Evolutionary conservation across 1,140 invertebrate species (phyloP).

Genomic region (Drosophila punjabiensis): DNA sequence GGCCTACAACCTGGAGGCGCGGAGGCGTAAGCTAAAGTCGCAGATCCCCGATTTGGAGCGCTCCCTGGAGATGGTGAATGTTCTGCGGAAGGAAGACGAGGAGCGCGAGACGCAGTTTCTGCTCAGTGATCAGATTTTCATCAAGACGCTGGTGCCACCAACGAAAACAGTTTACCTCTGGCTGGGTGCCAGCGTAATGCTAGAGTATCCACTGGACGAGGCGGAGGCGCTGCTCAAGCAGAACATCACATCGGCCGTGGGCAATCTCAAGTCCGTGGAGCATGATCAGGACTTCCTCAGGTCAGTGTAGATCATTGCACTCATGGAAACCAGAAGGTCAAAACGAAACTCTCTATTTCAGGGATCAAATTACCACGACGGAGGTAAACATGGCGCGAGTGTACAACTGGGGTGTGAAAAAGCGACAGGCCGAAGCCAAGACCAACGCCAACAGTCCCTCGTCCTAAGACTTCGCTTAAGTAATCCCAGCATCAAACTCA

Average conservation of each 20-base stretch:
- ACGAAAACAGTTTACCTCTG: slow-evolving; percentile 98
- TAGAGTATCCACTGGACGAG: slow-evolving; percentile 98
- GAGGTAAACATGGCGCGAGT: slow-evolving; percentile 99
- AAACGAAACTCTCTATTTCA: slow-evolving; percentile 82
- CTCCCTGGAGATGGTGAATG: slow-evolving; percentile 96
- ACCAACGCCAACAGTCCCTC: slow-evolving; percentile 44
- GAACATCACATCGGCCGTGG: slow-evolving; percentile 95
- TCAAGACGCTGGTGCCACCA: slow-evolving; percentile 94
- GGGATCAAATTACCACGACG: slow-evolving; percentile 98
- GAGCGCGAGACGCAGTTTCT: slow-evolving; percentile 96
- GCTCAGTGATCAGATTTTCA: slow-evolving; percentile 97
- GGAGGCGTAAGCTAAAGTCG: slow-evolving; percentile 92
- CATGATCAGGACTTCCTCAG: slow-evolving; percentile 91
- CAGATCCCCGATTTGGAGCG: slow-evolving; percentile 97
- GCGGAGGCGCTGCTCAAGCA: slow-evolving; percentile 94
- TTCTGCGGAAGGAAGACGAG: slow-evolving; percentile 93
- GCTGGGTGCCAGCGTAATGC: slow-evolving; percentile 99
- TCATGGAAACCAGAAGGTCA: too few species aligned
- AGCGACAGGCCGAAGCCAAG: slow-evolving; percentile 88
- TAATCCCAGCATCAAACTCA: slow-evolving; percentile 25
- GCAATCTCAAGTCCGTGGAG: slow-evolving; percentile 93
- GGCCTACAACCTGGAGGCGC: slow-evolving; percentile 95
- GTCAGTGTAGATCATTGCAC: slow-evolving; percentile 30
- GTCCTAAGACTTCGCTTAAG: slow-evolving; percentile 41
- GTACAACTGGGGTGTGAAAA: slow-evolving; percentile 98